phyloP scores from a whole-genome alignment of 53 echinoderm and acorn worm species.

The Actinopyga echinites region DNA sequence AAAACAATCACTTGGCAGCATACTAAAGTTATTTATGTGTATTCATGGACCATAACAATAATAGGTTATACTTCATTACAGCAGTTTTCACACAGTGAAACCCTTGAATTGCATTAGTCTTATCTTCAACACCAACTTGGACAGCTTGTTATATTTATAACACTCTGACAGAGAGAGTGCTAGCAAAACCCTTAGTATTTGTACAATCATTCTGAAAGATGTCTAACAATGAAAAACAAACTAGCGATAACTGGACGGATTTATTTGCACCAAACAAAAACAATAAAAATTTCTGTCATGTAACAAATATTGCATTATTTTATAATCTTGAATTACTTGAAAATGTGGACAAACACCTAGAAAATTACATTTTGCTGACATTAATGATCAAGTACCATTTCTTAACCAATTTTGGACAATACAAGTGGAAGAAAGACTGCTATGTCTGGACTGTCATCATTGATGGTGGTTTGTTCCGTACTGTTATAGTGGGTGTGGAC shows the following conservation, averaged over 20 bases:
- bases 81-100: too few relatives aligned
- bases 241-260: too few relatives aligned
- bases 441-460: slow-evolving; percentile 74
- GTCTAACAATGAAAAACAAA: not conserved
- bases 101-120: too few relatives aligned
- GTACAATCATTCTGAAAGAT: not conserved
- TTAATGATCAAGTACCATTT: not conserved
- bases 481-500: slow-evolving; percentile 76
- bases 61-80: too few relatives aligned
- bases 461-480: slow-evolving; percentile 84
- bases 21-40: too few relatives aligned
- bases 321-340: not conserved
- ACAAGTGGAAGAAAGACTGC: not conserved
- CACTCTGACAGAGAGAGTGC: not conserved
- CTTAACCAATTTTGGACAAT: not conserved
- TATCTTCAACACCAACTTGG: too few relatives aligned
- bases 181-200: not conserved
- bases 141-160: too few relatives aligned
- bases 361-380: not conserved
- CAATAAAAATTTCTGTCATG: not conserved
- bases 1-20: too few relatives aligned
- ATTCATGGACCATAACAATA: too few relatives aligned
- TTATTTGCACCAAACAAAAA: too few relatives aligned
- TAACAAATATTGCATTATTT: not conserved
- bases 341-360: not conserved